Evolutionary conservation across 1,140 invertebrate species (phyloP).

Genomic region (Zaprionus nigranus): DNA sequence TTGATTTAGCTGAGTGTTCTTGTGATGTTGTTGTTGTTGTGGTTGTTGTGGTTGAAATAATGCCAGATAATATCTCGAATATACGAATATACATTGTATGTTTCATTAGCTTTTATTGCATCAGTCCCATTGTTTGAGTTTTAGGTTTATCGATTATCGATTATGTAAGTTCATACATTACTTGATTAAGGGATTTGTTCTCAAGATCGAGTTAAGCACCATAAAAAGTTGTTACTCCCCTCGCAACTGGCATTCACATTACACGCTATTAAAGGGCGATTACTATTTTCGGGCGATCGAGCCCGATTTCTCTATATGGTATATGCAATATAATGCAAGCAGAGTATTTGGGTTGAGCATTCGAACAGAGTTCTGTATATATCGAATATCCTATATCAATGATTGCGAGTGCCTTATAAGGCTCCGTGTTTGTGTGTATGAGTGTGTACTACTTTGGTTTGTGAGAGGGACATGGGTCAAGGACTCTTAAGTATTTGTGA

Average conservation of each 20-base stretch:
- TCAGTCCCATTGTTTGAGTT: slow-evolving; percentile 78
- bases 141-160: slow-evolving; percentile 54
- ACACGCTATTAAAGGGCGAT: slow-evolving; percentile 36
- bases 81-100: slow-evolving; percentile 23
- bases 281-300: neutral
- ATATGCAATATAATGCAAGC: slow-evolving; percentile 16
- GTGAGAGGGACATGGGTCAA: slow-evolving; percentile 16
- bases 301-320: neutral
- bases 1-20: neutral
- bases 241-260: slow-evolving; percentile 55
- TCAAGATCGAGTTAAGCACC: slow-evolving; percentile 78
- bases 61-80: slow-evolving; percentile 41
- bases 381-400: slow-evolving; percentile 24
- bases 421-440: slow-evolving; percentile 27
- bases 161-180: slow-evolving; percentile 19
- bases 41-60: slow-evolving; percentile 21
- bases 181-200: slow-evolving; percentile 42
- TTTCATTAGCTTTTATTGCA: slow-evolving; percentile 68
- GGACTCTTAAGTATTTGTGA: slow-evolving; percentile 37
- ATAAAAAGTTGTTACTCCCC: slow-evolving; percentile 67
- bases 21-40: slow-evolving; percentile 3
- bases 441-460: slow-evolving; percentile 30
- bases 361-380: slow-evolving; percentile 12
- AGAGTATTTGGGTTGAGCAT: slow-evolving; percentile 41
- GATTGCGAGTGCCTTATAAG: slow-evolving; percentile 34